These are phyloP conservation scores for Heliconius hermathena DNA, from an alignment of 1,140 invertebrate species.

Conservation along the genomic window DNA sequence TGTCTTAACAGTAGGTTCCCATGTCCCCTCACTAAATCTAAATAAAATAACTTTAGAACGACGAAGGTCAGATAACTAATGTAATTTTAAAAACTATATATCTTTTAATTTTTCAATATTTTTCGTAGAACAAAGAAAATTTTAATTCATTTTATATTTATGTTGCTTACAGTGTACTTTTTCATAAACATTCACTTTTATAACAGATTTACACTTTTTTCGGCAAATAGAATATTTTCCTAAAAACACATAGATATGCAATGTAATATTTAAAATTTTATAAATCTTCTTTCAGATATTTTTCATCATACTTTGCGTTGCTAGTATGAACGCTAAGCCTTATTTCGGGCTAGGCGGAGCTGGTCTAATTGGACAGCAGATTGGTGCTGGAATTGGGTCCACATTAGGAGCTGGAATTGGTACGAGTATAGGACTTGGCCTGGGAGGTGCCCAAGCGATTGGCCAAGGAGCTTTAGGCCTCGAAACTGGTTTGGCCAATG, in stretches of 20 bases:
- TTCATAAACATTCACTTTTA: background rate
- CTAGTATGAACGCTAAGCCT: background rate
- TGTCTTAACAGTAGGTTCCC: no score
- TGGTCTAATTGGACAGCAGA: background rate
- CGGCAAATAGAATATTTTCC: background rate
- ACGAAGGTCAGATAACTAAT: no score
- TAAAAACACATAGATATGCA: background rate
- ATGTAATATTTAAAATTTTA: background rate
- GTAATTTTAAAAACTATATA: no score
- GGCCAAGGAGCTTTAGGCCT: background rate
- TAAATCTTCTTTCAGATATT: constrained; percentile 3
- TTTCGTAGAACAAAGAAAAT: no score
- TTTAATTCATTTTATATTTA: no score
- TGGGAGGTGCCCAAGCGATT: background rate
- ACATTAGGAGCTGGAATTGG: background rate
- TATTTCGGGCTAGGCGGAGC: background rate
- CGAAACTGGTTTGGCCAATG: background rate
- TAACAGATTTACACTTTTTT: background rate
- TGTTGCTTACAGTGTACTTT: background rate
- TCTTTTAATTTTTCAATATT: no score
- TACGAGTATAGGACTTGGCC: background rate
- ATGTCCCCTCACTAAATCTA: no score
- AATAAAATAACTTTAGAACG: no score
- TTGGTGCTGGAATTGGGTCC: background rate
- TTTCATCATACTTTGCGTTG: background rate